A percentile compares a stretch with the other conserved stretches of the same genome.
These are phyloP conservation scores for Lagodon rhomboides DNA, from an alignment of 2,797 vertebrate species.

Conservation along the genomic window DNA sequence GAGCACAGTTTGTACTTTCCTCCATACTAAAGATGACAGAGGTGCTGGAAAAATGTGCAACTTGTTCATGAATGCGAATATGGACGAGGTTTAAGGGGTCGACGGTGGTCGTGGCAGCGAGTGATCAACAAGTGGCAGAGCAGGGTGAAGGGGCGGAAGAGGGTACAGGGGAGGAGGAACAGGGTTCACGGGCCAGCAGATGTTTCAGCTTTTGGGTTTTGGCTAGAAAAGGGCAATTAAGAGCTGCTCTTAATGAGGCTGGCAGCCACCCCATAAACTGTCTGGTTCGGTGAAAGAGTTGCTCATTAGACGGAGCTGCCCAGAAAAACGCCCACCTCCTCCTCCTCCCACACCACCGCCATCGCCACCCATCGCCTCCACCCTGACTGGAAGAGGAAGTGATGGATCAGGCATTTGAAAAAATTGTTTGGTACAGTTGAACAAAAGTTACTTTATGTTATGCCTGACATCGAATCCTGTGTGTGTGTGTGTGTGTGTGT, in stretches of 20 bases:
- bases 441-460: slow-evolving; percentile 62
- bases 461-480: slow-evolving; percentile 28
- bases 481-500: slow-evolving; percentile 38
- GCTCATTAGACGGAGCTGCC: slow-evolving; percentile 84
- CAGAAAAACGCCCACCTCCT: slow-evolving; percentile 63
- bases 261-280: slow-evolving; percentile 86
- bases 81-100: background rate
- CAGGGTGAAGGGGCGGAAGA: slow-evolving; percentile 56
- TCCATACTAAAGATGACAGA: slow-evolving; percentile 34
- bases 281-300: slow-evolving; percentile 85
- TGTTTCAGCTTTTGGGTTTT: slow-evolving; percentile 88
- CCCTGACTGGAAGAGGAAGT: slow-evolving; percentile 72
- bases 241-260: slow-evolving; percentile 85
- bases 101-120: background rate
- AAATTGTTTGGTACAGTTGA: slow-evolving; percentile 58
- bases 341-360: slow-evolving; percentile 26
- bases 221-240: slow-evolving; percentile 87
- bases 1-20: slow-evolving; percentile 50
- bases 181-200: slow-evolving; percentile 80
- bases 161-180: slow-evolving; percentile 61
- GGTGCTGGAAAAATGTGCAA: slow-evolving; percentile 5
- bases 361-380: slow-evolving; percentile 44
- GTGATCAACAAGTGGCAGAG: slow-evolving; percentile 62
- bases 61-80: slow-evolving; percentile 6
- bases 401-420: slow-evolving; percentile 74